A percentile compares a stretch with the other conserved stretches of the same genome.
Evolutionary conservation across 2,113 vertebrate genomes (phyloP).

Genomic region (Carassius carassius): DNA sequence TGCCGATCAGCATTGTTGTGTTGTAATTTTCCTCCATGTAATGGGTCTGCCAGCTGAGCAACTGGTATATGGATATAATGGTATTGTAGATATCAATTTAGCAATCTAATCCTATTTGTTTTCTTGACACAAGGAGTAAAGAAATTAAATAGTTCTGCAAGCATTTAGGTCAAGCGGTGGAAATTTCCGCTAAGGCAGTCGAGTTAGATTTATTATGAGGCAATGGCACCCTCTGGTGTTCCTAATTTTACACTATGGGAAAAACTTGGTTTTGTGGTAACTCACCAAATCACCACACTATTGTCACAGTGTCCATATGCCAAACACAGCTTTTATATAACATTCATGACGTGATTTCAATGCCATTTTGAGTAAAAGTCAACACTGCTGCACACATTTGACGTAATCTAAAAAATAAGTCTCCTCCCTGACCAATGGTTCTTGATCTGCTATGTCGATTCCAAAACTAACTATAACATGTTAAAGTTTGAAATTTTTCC

Average conservation of each 20-base stretch:
- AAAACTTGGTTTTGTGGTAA: conserved; percentile 11
- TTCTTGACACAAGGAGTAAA: conserved; percentile 31
- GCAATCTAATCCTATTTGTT: conserved; percentile 8
- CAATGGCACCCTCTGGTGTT: conserved; percentile 62
- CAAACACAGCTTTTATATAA: conserved; percentile 18
- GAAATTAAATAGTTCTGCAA: conserved; percentile 64
- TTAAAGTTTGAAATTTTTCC: conserved; percentile 39
- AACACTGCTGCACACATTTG: not conserved
- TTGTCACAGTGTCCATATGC: not conserved
- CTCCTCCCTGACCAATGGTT: not conserved
- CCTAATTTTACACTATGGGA: conserved; percentile 39
- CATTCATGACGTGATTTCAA: not conserved
- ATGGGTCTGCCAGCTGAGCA: not conserved
- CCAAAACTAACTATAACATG: conserved; percentile 49
- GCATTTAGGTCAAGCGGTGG: conserved; percentile 62
- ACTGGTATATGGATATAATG: not conserved
- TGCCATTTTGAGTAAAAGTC: conserved; percentile 2
- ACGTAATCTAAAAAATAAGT: not conserved
- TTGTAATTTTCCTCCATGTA: not conserved
- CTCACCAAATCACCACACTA: conserved; percentile 22
- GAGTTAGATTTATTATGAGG: not conserved
- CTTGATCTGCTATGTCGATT: not conserved
- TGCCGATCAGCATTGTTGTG: not conserved
- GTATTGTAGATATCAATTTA: not conserved
- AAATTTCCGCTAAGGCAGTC: conserved; percentile 67